Percentiles rank a stretch among this genome's conserved stretches.
These are phyloP conservation scores for Phengaris alcon DNA, from an alignment of 2,888 invertebrate species.

Conservation along the genomic window DNA sequence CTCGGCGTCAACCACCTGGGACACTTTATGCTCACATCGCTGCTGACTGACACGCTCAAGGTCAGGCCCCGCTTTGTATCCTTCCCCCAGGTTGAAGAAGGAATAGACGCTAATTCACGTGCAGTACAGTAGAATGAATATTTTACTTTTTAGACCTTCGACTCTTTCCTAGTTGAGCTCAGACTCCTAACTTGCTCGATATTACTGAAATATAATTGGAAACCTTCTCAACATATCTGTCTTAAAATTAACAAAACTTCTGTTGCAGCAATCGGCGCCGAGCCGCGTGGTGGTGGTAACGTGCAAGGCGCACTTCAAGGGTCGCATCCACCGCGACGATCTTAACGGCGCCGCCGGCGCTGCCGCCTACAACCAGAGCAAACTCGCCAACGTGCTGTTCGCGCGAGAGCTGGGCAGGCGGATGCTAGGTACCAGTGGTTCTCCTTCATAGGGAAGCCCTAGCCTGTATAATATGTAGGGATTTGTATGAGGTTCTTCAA, in stretches of 20 bases:
- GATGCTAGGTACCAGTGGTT: constrained; percentile 74
- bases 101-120: no score
- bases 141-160: no score
- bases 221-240: no score
- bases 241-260: neutral
- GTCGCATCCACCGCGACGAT: constrained; percentile 83
- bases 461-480: no score
- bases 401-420: constrained; percentile 82
- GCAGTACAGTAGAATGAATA: no score
- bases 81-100: no score
- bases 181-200: no score
- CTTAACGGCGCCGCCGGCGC: constrained; percentile 82
- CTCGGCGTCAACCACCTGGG: constrained; percentile 90
- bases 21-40: constrained; percentile 88
- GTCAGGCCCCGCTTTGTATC: constrained; percentile 48
- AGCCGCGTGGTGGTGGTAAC: constrained; percentile 88
- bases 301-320: constrained; percentile 83
- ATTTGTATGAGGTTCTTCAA: no score
- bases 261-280: constrained; percentile 78
- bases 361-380: constrained; percentile 87
- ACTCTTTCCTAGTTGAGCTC: no score
- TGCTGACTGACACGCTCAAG: constrained; percentile 84
- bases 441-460: no score
- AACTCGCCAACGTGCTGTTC: constrained; percentile 88
- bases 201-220: no score